phyloP scores from a whole-genome alignment of 2,888 invertebrate genomes.

The Gymnocheta viridis region DNA sequence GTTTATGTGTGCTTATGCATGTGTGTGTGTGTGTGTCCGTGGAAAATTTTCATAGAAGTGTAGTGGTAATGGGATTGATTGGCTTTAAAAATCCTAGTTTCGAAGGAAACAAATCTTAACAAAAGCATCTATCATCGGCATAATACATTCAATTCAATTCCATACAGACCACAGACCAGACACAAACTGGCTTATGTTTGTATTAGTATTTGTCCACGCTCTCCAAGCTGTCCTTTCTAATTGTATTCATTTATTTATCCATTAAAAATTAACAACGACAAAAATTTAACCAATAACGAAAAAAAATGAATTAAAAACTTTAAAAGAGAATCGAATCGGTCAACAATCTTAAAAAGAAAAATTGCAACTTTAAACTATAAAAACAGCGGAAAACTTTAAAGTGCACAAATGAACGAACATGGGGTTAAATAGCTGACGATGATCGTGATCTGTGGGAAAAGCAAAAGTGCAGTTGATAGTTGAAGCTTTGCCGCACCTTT shows the following conservation, averaged over 20 bases:
- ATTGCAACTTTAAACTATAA: conserved; percentile 45
- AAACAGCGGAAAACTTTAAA: conserved; percentile 67
- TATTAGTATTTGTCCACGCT: neutral
- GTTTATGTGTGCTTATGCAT: neutral
- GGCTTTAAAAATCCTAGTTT: conserved; percentile 43
- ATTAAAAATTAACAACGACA: conserved; percentile 59
- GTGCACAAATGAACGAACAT: conserved; percentile 54
- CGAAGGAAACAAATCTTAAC: conserved; percentile 17
- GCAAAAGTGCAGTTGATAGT: conserved; percentile 49
- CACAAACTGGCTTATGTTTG: neutral
- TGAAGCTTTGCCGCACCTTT: conserved; percentile 54
- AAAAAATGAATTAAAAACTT: neutral
- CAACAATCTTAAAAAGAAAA: conserved; percentile 19
- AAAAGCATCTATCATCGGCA: neutral
- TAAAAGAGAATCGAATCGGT: conserved; percentile 21
- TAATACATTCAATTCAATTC: neutral
- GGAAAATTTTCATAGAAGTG: conserved; percentile 16
- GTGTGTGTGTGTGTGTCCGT: neutral
- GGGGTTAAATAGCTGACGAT: conserved; percentile 65
- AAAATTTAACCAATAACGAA: conserved; percentile 9
- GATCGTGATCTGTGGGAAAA: conserved; percentile 69
- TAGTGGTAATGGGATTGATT: conserved; percentile 45
- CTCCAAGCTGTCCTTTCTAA: conserved; percentile 56
- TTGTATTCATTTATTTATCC: conserved; percentile 57
- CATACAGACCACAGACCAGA: neutral